Evolutionary conservation across 2,113 vertebrate species (phyloP), one percentile per base, ranked within the genome.

Genomic region (Mustela lutreola): DNA sequence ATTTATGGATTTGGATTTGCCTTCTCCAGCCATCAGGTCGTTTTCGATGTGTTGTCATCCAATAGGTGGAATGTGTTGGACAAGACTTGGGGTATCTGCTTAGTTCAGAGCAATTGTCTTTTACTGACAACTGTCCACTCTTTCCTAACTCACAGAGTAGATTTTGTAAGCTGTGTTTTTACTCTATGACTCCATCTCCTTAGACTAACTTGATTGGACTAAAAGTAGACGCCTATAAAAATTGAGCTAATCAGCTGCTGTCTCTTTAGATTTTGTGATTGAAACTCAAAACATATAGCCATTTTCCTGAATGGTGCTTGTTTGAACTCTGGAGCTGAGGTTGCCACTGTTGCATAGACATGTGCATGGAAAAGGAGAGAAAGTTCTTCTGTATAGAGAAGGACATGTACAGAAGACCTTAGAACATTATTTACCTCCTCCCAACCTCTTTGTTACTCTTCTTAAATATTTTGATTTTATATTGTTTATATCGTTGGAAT

Each of bases 381-480:
- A 79, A 81, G 14, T 33, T 89, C 50, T 33, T 89, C 58, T 50
- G 16, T 78, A 65, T 8, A 45, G 48, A 81, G 45, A 45, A 89
- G 19, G 42, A 89, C 39, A 83, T 62, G 26, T 11, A 48, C 19
- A 62, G 28, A 84, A 53, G 71, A 78, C 5, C n/a, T 96, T 62
- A 73, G 21, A 80, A 90, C 21, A 71, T 28, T 53, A 65, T n/a
- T 45, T 65, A 76, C 42, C 11, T 81, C 26, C 39, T 90, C 88
- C 58, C 9, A 97, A 56, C 31, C n/a, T 89, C 65, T 86, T 95
- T 45, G 22, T 19, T 58, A 50, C 28, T 92, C 21, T 80, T 86
- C 39, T 58, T 70, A 89, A 81, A 93, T 80, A 80, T 87, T 63
- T 81, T 87, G 26, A 95, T 78, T 86, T 96, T 78, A 71, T 65